Evolutionary conservation across 2,888 invertebrate species (phyloP), one percentile per base, ranked within the genome.

Genomic region (Hypsopygia costalis): DNA sequence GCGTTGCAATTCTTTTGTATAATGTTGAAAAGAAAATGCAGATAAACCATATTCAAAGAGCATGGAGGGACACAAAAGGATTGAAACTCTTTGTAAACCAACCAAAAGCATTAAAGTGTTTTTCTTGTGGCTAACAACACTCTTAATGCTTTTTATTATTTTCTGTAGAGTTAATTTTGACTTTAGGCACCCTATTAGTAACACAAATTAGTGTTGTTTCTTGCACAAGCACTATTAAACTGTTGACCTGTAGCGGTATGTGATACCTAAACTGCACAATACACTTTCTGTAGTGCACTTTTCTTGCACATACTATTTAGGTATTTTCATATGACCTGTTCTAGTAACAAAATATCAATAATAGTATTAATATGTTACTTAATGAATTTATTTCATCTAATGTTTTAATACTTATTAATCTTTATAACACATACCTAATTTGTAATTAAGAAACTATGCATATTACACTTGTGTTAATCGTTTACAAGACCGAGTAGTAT

Each of bases 221-320:
- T 57, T 68, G 74, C 78, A 78, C 78, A 69, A 73, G 76, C 77
- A 78, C 75, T 67, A 63, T 48, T 55, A 59, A 51, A 52, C 52
- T 58, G 56, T 57, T 49, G 55, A 63, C 58, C 29, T 36, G 40
- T 51, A 51, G 51, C 31, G 22, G 30, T 41, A 43, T 46, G 33
- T 47, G 35, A 37, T 29, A 41, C 39, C 32, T 55, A 50, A 61
- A 47, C 57, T 52, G 68, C 70, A 72, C 69, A 61, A 40, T 12
- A 41, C 44, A 48, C 59, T 67, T 69, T 33, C 25, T 60, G 68
- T 73, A 70, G 71, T 69, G 72, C 71, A 73, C 69, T 53, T 46
- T 57, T 62, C 51, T 59, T 59, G 58, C 62, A 66, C 66, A 51
- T 46, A 47, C 35, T 55, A 57, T 49, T 36, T 42, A 41, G 20